phyloP scores from a whole-genome alignment of 1,140 invertebrate species.

The Aethina tumida region DNA sequence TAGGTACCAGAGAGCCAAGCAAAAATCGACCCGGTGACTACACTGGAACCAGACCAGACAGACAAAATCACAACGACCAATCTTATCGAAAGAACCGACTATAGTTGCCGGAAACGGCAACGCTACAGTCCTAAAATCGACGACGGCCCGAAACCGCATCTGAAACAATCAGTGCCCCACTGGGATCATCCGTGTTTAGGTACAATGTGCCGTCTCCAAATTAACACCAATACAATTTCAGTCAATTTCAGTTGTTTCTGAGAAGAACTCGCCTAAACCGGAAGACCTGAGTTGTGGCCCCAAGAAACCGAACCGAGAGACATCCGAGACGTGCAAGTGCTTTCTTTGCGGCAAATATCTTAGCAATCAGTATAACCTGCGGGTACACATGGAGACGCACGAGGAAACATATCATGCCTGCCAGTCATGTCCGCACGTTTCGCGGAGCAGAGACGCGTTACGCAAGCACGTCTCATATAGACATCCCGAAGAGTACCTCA shows the following conservation, averaged over 20 bases:
- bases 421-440: constrained; percentile 73
- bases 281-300: too few relatives aligned
- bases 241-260: too few relatives aligned
- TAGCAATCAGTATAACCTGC: constrained; percentile 81
- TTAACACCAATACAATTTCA: too few relatives aligned
- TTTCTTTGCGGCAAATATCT: constrained; percentile 76
- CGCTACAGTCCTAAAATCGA: too few relatives aligned
- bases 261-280: too few relatives aligned
- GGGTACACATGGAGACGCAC: constrained; percentile 83
- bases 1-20: constrained; percentile 5
- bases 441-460: constrained; percentile 72
- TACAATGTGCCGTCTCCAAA: too few relatives aligned
- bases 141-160: too few relatives aligned
- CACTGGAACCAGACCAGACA: neutral
- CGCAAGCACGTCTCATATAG: constrained; percentile 81
- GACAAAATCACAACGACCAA: neutral
- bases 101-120: too few relatives aligned
- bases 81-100: constrained; percentile 3
- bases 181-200: too few relatives aligned
- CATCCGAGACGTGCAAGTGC: constrained; percentile 44
- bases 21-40: neutral
- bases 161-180: too few relatives aligned
- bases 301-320: constrained; percentile 18
- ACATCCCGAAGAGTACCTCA: constrained; percentile 49
- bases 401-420: constrained; percentile 74